Evolutionary conservation across 2,113 vertebrate genomes (phyloP), one percentile per base, ranked within the genome.

Genomic region (Oophaga pumilio): DNA sequence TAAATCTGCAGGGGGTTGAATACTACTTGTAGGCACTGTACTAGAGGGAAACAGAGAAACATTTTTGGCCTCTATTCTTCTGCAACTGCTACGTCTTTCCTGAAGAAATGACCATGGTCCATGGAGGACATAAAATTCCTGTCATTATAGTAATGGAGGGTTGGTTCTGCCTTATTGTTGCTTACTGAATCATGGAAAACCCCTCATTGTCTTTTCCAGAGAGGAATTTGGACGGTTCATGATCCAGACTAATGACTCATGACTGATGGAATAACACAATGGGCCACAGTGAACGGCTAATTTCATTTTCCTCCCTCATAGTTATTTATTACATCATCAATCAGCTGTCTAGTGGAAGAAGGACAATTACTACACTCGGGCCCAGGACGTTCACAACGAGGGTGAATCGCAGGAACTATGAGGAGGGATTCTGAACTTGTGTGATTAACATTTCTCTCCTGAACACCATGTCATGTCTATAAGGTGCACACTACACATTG

Each of bases 221-320:
- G 66, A 77, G 69, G 57, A 85, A 85, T 85, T 76, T 85, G 52
- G 14, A 76, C 59, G 53, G 26, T 53, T 85, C 57, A 50, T 66
- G 64, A 52, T 85, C 73, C 43, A 26, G 84, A 73, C 50, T 86
- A 86, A 86, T 86, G 84, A 66, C 57, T 66, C 84, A 52, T 86
- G 84, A 68, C 84, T 77, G 73, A 77, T 62, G 76, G 57, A 13
- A 85, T 43, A 59, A 77, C 33, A 43, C 24, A 53, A 15, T 13
- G 59, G 73, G 22, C 62, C 74, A 78, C n/a, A 17, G 73, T 85
- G 74, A 64, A 14, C 33, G 18, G 8, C 74, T 78, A 52, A 86
- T 77, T 53, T 86, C 59, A 85, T 62, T 53, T 89, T 33, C 59
- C 60, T 77, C 84, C 57, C 43, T 26, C 14, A 18, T 86, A 77